Evolutionary conservation across 2,888 invertebrate genomes (phyloP), one percentile per base, ranked within the genome.

Genomic region (Aphrophora alni): DNA sequence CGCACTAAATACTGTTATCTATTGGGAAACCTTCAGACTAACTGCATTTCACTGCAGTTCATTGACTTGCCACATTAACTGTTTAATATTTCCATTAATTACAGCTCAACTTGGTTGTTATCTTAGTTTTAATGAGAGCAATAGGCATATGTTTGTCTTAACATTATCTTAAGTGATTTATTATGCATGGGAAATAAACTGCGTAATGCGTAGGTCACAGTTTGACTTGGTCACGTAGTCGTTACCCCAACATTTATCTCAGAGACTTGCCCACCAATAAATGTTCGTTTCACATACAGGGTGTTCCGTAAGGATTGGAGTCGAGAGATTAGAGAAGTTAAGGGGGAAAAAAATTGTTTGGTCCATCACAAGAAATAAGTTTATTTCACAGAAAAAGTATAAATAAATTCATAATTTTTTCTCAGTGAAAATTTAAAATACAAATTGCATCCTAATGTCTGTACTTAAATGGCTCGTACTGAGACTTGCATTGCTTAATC

Each of bases 1-100:
- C n/a, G n/a, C 33, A 33, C 33, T 7, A 10, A 44, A 10, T 2
- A 44, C 2, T 17, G 10, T 44, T 44, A 44, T 44, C 44, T 44
- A 1, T 10, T 44, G 10, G 44, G 8, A 7, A 4, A 33, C 10
- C 33, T 4, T 10, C 10, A 10, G 59, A 3, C 59, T 59, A 59
- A 59, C n/a, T 59, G 59, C 59, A 59, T 59, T 59, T 21, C 59
- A 59, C 59, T 59, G 59, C 59, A 59, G 59, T 59, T 59, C 59
- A 59, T 59, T 59, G 59, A 59, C 59, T 59, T 59, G 12, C 21
- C 2, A 44, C 59, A 21, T 59, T 59, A 59, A 59, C 59, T 59
- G 59, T 59, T 59, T 59, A 59, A 59, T 59, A 59, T 59, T 59
- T 4, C 21, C 21, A n/a, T 21, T 59, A 59, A 59, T 59, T 59